Evolutionary conservation across 2,888 invertebrate genomes (phyloP).

Genomic region (Ischnus inquisitorius): DNA sequence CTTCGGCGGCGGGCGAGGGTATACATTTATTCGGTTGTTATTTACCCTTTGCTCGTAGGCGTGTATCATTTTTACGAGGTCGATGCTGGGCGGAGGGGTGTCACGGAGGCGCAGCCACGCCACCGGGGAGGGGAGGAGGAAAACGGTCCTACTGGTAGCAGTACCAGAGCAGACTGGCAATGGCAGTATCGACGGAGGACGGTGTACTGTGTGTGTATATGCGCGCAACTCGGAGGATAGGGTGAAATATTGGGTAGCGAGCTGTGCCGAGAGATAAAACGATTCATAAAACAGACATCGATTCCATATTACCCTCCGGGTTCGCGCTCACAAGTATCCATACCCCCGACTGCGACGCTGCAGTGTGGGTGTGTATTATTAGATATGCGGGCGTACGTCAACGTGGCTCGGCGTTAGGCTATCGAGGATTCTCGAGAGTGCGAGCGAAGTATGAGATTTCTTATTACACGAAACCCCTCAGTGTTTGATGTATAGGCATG

Average conservation of each 20-base stretch:
- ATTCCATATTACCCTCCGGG: constrained; percentile 77
- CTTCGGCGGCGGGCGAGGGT: constrained; percentile 30
- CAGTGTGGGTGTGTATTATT: neutral
- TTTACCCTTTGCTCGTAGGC: constrained; percentile 75
- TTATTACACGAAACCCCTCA: constrained; percentile 63
- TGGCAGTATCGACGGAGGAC: constrained; percentile 42
- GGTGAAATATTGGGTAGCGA: constrained; percentile 78
- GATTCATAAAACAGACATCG: constrained; percentile 82
- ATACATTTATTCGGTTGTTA: constrained; percentile 74
- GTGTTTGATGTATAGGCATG: neutral
- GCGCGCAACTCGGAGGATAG: constrained; percentile 50
- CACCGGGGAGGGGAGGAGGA: constrained; percentile 15
- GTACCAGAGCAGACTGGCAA: constrained; percentile 44
- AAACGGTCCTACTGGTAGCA: constrained; percentile 45
- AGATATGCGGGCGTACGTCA: constrained; percentile 43
- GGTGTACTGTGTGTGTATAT: neutral
- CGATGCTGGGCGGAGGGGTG: constrained; percentile 44
- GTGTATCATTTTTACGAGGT: constrained; percentile 78
- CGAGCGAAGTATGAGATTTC: constrained; percentile 68
- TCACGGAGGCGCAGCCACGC: constrained; percentile 42
- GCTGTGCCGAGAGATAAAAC: constrained; percentile 79
- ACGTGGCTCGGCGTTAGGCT: constrained; percentile 68
- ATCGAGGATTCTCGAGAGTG: constrained; percentile 61
- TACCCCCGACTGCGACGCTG: constrained; percentile 2
- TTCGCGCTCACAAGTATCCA: constrained; percentile 28